phyloP scores from a whole-genome alignment of 1,140 invertebrate species.

The Aricia agestis region DNA sequence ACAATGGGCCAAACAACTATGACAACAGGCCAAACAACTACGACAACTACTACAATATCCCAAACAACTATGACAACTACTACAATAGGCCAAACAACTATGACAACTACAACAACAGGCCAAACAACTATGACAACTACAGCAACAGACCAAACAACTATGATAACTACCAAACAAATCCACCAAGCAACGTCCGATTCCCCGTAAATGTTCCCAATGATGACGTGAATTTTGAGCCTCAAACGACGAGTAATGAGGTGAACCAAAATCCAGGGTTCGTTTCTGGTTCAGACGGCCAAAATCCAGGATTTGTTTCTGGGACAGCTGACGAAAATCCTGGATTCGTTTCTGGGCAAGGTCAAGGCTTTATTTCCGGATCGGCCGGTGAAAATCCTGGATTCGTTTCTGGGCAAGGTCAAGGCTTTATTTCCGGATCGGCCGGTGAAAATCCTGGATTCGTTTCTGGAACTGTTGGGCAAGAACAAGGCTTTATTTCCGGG shows the following conservation, averaged over 20 bases:
- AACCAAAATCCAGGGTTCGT: not conserved
- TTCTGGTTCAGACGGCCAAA: not conserved
- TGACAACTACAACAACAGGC: slow-evolving; percentile 16
- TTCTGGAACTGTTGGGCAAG: too few species aligned
- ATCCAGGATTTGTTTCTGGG: not conserved
- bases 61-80: slow-evolving; percentile 22
- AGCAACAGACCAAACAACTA: slow-evolving; percentile 3
- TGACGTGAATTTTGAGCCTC: slow-evolving; percentile 26
- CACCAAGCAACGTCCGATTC: slow-evolving; percentile 28
- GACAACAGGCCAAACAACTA: slow-evolving; percentile 3
- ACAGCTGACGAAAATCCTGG: not conserved
- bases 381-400: too few species aligned
- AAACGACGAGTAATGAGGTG: slow-evolving; percentile 7
- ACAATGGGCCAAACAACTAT: not conserved
- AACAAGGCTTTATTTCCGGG: too few species aligned
- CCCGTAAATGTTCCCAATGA: slow-evolving; percentile 26
- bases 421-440: too few species aligned
- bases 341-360: too few species aligned
- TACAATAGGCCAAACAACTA: slow-evolving; percentile 21
- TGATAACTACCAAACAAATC: slow-evolving; percentile 22
- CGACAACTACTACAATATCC: slow-evolving; percentile 21
- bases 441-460: too few species aligned
- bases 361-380: too few species aligned
- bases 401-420: too few species aligned
- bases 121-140: slow-evolving; percentile 15